A percentile compares a stretch with the other conserved stretches of the same genome.
phyloP scores from a whole-genome alignment of 2,113 vertebrate species.

The Callipepla squamata region DNA sequence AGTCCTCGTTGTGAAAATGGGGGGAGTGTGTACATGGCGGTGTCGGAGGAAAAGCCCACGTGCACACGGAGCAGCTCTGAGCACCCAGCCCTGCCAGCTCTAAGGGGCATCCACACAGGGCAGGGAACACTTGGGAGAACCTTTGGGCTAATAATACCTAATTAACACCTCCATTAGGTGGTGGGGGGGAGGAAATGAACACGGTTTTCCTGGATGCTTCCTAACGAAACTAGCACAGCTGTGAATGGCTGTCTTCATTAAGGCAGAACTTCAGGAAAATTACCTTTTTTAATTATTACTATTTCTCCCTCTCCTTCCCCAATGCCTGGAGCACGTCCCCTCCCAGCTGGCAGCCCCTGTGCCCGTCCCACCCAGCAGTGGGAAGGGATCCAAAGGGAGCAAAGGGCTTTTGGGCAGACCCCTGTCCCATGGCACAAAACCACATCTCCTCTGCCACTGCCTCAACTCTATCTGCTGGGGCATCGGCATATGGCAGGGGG shows the following conservation, averaged over 20 bases:
- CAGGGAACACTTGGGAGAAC: neutral
- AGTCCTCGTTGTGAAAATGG: constrained; percentile 44
- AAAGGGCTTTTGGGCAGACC: neutral
- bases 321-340: neutral
- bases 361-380: constrained; percentile 66
- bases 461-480: neutral
- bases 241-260: constrained; percentile 72
- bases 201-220: constrained; percentile 61
- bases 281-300: neutral
- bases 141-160: constrained; percentile 63
- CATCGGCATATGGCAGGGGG: neutral
- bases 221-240: constrained; percentile 53
- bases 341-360: constrained; percentile 38
- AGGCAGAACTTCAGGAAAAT: constrained; percentile 57
- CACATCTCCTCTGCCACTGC: neutral
- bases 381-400: neutral
- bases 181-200: neutral
- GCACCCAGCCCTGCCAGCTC: accelerated
- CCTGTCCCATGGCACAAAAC: neutral
- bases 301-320: too few relatives aligned
- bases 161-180: constrained; percentile 67
- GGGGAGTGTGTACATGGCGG: neutral
- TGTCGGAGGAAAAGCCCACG: neutral
- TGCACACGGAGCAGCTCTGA: neutral
- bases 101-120: neutral